phyloP scores from a whole-genome alignment of 2,113 vertebrate species.

The Syngnathus scovelli region DNA sequence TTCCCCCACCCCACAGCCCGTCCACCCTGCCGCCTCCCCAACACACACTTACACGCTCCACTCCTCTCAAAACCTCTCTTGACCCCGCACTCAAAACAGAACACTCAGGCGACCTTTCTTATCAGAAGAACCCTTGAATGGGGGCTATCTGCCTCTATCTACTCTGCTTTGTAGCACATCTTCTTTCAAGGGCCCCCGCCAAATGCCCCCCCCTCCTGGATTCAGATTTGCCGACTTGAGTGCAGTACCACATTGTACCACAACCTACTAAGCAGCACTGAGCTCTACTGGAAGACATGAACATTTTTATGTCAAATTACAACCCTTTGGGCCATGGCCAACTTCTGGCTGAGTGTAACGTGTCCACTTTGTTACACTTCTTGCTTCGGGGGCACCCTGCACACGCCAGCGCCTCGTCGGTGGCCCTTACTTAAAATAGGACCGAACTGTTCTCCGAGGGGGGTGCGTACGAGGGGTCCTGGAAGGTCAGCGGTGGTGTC shows the following conservation, averaged over 20 bases:
- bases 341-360: no score
- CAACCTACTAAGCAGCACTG: no score
- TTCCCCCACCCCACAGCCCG: slow-evolving; percentile 17
- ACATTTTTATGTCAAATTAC: no score
- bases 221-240: no score
- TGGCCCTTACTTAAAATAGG: no score
- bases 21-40: background rate
- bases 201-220: background rate
- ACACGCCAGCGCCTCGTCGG: no score
- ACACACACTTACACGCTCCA: slow-evolving; percentile 13
- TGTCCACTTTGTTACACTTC: no score
- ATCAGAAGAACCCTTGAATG: slow-evolving; percentile 48
- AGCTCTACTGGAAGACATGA: no score
- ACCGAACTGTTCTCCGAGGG: background rate
- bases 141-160: slow-evolving; percentile 27
- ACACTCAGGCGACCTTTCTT: slow-evolving; percentile 65
- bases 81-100: slow-evolving; percentile 56
- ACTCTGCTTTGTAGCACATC: slow-evolving; percentile 13
- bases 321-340: no score
- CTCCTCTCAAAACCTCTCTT: slow-evolving; percentile 46
- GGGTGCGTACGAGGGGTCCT: slow-evolving; percentile 7
- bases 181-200: background rate
- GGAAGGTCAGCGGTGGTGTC: slow-evolving; percentile 15
- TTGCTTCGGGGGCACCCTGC: no score
- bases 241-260: no score